Percentiles rank a stretch among this genome's conserved stretches.
phyloP scores from a whole-genome alignment of 1,140 invertebrate species.

The Drosophila nasuta region DNA sequence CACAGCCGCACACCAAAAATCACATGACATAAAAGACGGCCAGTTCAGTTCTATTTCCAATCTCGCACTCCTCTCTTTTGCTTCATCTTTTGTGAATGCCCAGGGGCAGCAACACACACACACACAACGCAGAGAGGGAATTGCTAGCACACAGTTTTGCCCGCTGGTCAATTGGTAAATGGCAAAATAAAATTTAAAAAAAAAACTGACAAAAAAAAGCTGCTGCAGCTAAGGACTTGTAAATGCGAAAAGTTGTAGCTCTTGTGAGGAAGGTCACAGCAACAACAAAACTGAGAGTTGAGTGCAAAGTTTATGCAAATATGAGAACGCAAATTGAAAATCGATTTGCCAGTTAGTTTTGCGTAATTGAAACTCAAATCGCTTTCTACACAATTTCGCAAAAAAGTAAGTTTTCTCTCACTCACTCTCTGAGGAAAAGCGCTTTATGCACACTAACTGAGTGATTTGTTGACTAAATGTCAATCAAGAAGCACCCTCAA shows the following conservation, averaged over 20 bases:
- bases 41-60: not conserved
- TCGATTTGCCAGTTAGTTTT: conserved; percentile 53
- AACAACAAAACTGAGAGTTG: conserved; percentile 17
- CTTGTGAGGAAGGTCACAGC: not conserved
- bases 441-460: not conserved
- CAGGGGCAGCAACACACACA: conserved; percentile 10
- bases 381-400: conserved; percentile 13
- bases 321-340: conserved; percentile 48
- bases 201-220: conserved; percentile 24
- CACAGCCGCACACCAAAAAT: not conserved
- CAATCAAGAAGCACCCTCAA: not conserved
- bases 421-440: not conserved
- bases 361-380: conserved; percentile 20
- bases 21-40: conserved; percentile 1
- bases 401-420: not conserved
- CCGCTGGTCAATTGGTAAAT: conserved; percentile 26
- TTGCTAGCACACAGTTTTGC: conserved; percentile 11
- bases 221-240: conserved; percentile 27
- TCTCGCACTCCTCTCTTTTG: not conserved
- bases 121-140: not conserved
- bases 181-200: conserved; percentile 31
- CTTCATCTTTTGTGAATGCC: too few relatives aligned
- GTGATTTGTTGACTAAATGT: conserved; percentile 1
- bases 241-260: conserved; percentile 49
- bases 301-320: conserved; percentile 60